These are phyloP conservation scores for Macrosoma leucophasiata DNA, from an alignment of 2,888 invertebrate species.

Conservation along the genomic window DNA sequence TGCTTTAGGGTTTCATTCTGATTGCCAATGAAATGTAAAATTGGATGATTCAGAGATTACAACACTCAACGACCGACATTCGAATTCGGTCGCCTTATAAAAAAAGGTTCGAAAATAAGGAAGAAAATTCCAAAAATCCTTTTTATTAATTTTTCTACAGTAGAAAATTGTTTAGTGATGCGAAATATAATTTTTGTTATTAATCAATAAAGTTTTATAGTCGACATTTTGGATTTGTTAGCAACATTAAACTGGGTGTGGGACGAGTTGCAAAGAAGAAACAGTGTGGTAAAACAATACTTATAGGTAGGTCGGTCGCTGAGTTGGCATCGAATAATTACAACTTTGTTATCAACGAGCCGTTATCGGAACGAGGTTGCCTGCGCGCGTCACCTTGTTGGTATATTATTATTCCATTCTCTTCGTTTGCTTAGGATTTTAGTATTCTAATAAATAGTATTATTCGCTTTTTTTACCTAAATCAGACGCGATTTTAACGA, in stretches of 20 bases:
- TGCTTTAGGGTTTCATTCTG: conserved; percentile 3
- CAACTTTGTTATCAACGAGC: conserved; percentile 54
- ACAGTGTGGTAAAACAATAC: conserved; percentile 63
- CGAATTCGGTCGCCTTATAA: conserved; percentile 34
- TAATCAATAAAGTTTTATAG: conserved; percentile 15
- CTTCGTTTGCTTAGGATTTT: conserved; percentile 33
- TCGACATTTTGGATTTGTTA: conserved; percentile 19
- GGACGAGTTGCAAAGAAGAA: conserved; percentile 46
- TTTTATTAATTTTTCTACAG: conserved; percentile 2
- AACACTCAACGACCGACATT: conserved; percentile 8
- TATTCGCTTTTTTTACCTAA: too few species aligned
- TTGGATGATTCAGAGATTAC: conserved; percentile 2
- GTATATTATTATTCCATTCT: conserved; percentile 37
- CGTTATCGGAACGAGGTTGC: conserved; percentile 56
- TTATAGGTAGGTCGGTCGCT: conserved; percentile 70
- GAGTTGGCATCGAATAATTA: conserved; percentile 68
- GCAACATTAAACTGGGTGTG: conserved; percentile 67
- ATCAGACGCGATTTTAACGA: too few species aligned
- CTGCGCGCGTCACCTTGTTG: conserved; percentile 59
- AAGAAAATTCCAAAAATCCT: conserved; percentile 2
- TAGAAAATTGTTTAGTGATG: conserved; percentile 12
- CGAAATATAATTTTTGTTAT: conserved; percentile 5
- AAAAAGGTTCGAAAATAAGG: conserved; percentile 23
- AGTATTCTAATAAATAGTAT: conserved; percentile 15
- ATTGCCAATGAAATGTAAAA: background rate